Evolutionary conservation across 2,797 vertebrate species (phyloP).

Genomic region (Triplophysa bombifrons): DNA sequence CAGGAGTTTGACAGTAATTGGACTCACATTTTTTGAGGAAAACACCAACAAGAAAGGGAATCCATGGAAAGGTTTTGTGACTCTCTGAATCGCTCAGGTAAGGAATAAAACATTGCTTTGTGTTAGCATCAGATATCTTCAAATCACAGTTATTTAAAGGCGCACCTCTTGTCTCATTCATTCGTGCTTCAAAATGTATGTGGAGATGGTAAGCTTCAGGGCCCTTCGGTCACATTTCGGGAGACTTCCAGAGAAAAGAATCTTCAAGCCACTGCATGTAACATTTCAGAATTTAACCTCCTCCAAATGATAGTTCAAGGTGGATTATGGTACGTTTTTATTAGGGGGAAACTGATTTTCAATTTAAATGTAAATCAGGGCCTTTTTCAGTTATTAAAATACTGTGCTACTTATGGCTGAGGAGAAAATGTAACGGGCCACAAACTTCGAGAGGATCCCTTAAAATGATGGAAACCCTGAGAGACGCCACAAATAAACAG

Average conservation of each 20-base stretch:
- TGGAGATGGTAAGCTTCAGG: slow-evolving; percentile 53
- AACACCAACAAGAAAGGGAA: background rate
- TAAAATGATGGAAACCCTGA: slow-evolving; percentile 54
- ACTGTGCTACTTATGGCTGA: slow-evolving; percentile 62
- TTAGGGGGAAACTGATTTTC: slow-evolving; percentile 74
- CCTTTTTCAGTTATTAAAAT: slow-evolving; percentile 68
- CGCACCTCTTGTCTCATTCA: slow-evolving; percentile 41
- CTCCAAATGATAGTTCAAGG: slow-evolving; percentile 70
- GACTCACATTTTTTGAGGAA: background rate
- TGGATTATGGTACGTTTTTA: slow-evolving; percentile 76
- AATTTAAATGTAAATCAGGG: slow-evolving; percentile 80
- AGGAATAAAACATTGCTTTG: background rate
- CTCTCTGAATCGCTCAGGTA: background rate
- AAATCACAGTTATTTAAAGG: background rate
- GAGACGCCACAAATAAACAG: slow-evolving; percentile 21
- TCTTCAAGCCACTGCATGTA: slow-evolving; percentile 62
- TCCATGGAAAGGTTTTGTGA: background rate
- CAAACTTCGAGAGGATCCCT: slow-evolving; percentile 61
- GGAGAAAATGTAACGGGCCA: slow-evolving; percentile 61
- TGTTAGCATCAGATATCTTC: slow-evolving; percentile 3
- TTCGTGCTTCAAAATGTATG: slow-evolving; percentile 61
- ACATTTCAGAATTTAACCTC: slow-evolving; percentile 75
- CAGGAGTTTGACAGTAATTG: background rate
- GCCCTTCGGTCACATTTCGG: slow-evolving; percentile 55
- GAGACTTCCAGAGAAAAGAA: slow-evolving; percentile 61